Percentiles rank a stretch among this genome's conserved stretches.
Conservation (phyloP, 2,888 invertebrate genomes). For the Nipponacmea schrenckii region DNA sequence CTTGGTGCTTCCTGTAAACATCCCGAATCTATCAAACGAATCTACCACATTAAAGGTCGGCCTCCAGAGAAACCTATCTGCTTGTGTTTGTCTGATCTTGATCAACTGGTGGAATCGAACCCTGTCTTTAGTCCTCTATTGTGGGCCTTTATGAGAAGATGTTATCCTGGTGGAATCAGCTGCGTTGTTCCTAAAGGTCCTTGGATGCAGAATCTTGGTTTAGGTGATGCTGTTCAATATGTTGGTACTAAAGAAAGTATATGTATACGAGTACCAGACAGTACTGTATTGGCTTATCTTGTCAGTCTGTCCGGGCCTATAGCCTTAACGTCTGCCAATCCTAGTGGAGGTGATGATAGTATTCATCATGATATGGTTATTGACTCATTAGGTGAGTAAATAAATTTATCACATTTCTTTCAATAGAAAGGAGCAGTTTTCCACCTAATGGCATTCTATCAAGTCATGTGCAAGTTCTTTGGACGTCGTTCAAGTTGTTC, state of each 20-base stretch:
- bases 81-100: constrained; percentile 47
- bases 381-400: constrained; percentile 39
- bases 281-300: constrained; percentile 44
- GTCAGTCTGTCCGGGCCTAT: constrained; percentile 44
- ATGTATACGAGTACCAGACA: constrained; percentile 48
- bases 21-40: constrained; percentile 42
- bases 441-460: too few species aligned
- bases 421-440: too few species aligned
- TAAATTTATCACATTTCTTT: too few species aligned
- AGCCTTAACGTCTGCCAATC: constrained; percentile 48
- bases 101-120: constrained; percentile 40
- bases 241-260: constrained; percentile 46
- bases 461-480: too few species aligned
- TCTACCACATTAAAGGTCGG: constrained; percentile 48
- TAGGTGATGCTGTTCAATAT: constrained; percentile 33
- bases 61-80: constrained; percentile 53
- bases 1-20: constrained; percentile 46
- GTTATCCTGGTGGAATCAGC: constrained; percentile 50
- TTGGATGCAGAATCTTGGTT: constrained; percentile 40
- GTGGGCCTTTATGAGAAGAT: constrained; percentile 46
- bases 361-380: constrained; percentile 48
- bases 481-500: too few species aligned
- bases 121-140: constrained; percentile 43
- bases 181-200: constrained; percentile 48
- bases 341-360: constrained; percentile 48